Evolutionary conservation across 2,113 vertebrate genomes (phyloP).

Genomic region (Pluvialis apricaria): DNA sequence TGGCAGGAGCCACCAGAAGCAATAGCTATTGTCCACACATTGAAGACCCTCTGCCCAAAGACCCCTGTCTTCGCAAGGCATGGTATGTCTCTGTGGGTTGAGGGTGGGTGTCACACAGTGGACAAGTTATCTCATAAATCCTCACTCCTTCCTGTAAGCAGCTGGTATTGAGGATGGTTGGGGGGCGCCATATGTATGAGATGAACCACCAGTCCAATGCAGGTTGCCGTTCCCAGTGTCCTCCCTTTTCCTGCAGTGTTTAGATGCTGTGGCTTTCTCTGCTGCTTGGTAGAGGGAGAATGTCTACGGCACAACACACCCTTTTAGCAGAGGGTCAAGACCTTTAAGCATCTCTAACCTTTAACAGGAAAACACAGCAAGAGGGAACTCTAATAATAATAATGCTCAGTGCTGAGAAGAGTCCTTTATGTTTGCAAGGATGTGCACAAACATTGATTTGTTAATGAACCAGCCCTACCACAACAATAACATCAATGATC

Average conservation of each 20-base stretch:
- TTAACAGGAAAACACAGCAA: not conserved
- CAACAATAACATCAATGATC: slow-evolving; percentile 2
- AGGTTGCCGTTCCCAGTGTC: not conserved
- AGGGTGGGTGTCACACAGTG: not conserved
- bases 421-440: not conserved
- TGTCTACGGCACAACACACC: not conserved
- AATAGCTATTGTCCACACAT: not conserved
- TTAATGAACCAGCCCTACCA: slow-evolving; percentile 16
- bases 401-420: not conserved
- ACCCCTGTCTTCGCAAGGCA: not conserved
- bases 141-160: not conserved
- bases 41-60: not conserved
- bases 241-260: not conserved
- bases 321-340: not conserved
- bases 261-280: not conserved
- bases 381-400: not conserved
- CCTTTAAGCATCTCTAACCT: not conserved
- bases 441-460: not conserved
- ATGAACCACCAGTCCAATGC: not conserved
- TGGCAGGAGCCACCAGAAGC: not conserved
- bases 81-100: not conserved
- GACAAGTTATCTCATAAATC: not conserved
- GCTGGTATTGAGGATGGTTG: not conserved
- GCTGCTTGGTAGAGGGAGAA: not conserved
- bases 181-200: not conserved